A percentile compares a stretch with the other conserved stretches of the same genome.
These are phyloP conservation scores for Cybosia mesomella DNA, from an alignment of 2,888 invertebrate species.

Conservation along the genomic window DNA sequence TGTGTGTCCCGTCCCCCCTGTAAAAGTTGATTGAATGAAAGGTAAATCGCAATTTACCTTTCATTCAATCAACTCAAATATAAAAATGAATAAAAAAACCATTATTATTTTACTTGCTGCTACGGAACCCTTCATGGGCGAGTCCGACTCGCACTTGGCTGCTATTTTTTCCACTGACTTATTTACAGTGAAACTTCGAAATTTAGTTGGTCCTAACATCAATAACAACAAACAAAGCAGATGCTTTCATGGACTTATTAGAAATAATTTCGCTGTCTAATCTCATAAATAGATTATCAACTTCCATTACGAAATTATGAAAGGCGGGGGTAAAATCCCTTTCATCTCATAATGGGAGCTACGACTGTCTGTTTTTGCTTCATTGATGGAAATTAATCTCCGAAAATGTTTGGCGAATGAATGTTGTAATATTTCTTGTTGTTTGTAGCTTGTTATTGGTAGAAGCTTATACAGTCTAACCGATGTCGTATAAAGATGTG, in stretches of 20 bases:
- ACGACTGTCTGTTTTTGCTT: conserved; percentile 1
- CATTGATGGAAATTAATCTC: not conserved
- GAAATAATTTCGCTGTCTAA: conserved; percentile 10
- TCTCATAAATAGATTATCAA: conserved; percentile 19
- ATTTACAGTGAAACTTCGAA: not conserved
- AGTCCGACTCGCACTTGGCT: no score
- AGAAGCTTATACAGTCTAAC: not conserved
- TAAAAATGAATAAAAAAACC: no score
- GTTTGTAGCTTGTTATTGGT: no score
- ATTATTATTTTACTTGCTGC: no score
- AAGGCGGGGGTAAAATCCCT: conserved; percentile 17
- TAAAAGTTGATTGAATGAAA: no score
- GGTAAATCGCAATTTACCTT: no score
- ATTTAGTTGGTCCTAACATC: not conserved
- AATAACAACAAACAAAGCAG: conserved; percentile 12
- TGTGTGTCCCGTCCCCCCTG: no score
- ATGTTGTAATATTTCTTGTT: conserved; percentile 1
- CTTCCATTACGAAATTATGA: conserved; percentile 20
- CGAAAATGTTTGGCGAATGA: not conserved
- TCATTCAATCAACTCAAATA: no score
- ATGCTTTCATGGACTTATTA: not conserved
- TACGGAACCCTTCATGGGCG: no score
- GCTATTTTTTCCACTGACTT: no score
- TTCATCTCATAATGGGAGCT: conserved; percentile 21
- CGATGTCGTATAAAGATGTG: not conserved